Evolutionary conservation across 2,113 vertebrate species (phyloP).

Genomic region (Phrynocephalus versicolor): DNA sequence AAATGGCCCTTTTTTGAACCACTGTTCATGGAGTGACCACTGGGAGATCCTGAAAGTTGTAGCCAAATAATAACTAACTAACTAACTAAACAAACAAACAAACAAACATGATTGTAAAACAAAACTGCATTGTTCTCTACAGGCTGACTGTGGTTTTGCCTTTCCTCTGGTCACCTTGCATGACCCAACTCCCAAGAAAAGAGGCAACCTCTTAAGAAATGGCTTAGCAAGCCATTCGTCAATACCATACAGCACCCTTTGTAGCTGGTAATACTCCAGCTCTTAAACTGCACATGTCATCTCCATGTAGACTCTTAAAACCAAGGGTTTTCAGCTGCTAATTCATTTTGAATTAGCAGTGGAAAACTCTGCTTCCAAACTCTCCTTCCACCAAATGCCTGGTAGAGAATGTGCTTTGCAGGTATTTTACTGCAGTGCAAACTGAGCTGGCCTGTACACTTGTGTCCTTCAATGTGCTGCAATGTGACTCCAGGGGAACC

Average conservation of each 20-base stretch:
- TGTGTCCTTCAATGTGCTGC: slow-evolving; percentile 58
- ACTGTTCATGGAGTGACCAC: no score
- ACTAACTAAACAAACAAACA: no score
- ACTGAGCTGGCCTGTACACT: slow-evolving; percentile 51
- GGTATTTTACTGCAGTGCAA: slow-evolving; percentile 38
- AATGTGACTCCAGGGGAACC: slow-evolving; percentile 64
- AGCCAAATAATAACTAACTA: no score
- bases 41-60: no score
- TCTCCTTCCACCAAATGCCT: background rate
- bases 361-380: background rate
- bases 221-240: background rate
- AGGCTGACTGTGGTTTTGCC: background rate
- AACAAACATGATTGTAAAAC: no score
- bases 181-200: background rate
- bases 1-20: no score
- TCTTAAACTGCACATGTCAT: background rate
- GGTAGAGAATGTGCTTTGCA: slow-evolving; percentile 8
- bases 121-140: background rate
- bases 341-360: background rate
- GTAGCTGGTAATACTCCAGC: background rate
- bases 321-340: background rate
- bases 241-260: fast-evolving
- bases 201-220: background rate
- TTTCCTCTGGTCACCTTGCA: background rate
- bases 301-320: background rate